Percentiles rank a stretch among this genome's conserved stretches.
Conservation (phyloP, 2,113 vertebrate species). For the Lynx canadensis region DNA sequence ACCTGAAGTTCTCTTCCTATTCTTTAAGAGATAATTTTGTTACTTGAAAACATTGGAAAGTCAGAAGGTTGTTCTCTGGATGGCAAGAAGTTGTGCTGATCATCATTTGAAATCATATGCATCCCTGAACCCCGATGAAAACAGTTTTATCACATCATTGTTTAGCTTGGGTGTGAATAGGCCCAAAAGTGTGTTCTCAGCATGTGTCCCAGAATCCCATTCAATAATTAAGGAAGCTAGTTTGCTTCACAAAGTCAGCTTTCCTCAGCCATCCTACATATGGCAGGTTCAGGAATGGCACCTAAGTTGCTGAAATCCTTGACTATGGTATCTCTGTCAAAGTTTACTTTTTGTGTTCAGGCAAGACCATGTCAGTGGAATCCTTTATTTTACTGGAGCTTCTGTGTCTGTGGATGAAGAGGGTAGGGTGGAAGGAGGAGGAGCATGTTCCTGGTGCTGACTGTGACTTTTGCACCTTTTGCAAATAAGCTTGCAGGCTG, state of each 20-base stretch:
- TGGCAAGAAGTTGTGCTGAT: slow-evolving; percentile 17
- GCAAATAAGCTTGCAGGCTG: slow-evolving; percentile 44
- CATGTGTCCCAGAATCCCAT: not conserved
- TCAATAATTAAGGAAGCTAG: slow-evolving; percentile 74
- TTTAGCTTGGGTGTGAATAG: slow-evolving; percentile 20
- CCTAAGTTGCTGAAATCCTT: slow-evolving; percentile 82
- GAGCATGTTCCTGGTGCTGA: slow-evolving; percentile 76
- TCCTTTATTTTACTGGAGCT: slow-evolving; percentile 61
- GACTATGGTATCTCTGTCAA: slow-evolving; percentile 80
- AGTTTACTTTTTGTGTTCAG: slow-evolving; percentile 77
- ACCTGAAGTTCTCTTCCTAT: not conserved
- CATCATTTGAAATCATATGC: slow-evolving; percentile 43
- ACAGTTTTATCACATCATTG: slow-evolving; percentile 49
- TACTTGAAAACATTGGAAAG: not conserved
- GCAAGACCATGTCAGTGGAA: slow-evolving; percentile 74
- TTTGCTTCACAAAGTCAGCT: slow-evolving; percentile 73
- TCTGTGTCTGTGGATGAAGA: not conserved
- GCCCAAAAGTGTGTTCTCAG: not conserved
- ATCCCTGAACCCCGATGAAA: slow-evolving; percentile 9
- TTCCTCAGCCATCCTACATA: slow-evolving; percentile 75
- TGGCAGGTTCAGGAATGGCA: slow-evolving; percentile 74
- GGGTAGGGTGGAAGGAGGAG: not conserved
- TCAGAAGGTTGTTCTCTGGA: not conserved
- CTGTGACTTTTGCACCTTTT: slow-evolving; percentile 80
- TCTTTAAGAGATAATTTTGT: slow-evolving; percentile 17